These are phyloP conservation scores for Drosophila ficusphila DNA, from an alignment of 1,140 invertebrate genomes.

Conservation along the genomic window DNA sequence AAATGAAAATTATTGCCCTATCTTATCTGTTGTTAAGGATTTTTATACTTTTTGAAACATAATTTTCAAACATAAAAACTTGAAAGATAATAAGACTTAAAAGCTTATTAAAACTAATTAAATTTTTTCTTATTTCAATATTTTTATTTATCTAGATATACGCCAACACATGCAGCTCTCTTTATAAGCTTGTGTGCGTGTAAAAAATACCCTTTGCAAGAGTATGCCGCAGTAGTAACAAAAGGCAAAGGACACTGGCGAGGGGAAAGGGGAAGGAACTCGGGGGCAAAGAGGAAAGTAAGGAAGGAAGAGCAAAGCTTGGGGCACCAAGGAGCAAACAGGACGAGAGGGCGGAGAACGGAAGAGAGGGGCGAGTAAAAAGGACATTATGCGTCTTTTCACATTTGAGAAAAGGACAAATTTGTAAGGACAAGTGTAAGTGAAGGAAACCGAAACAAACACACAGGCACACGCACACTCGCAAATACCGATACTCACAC, in stretches of 20 bases:
- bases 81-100: too few relatives aligned
- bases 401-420: constrained; percentile 83
- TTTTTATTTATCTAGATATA: too few relatives aligned
- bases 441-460: constrained; percentile 70
- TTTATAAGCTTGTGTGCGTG: too few relatives aligned
- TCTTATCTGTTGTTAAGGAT: too few relatives aligned
- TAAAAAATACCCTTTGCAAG: background rate
- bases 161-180: too few relatives aligned
- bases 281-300: constrained; percentile 1
- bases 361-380: constrained; percentile 58
- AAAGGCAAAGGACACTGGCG: constrained; percentile 15
- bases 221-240: constrained; percentile 20
- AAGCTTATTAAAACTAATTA: too few relatives aligned
- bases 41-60: too few relatives aligned
- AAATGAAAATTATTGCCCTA: too few relatives aligned
- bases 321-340: constrained; percentile 1
- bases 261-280: constrained; percentile 26
- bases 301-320: constrained; percentile 31
- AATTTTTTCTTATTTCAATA: too few relatives aligned
- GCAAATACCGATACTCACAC: constrained; percentile 20
- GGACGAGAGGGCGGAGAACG: constrained; percentile 3
- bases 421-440: constrained; percentile 83
- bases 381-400: constrained; percentile 83
- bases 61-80: too few relatives aligned
- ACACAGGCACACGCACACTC: constrained; percentile 38